Evolutionary conservation across 2,797 vertebrate species (phyloP).

Genomic region (Scyliorhinus canicula): DNA sequence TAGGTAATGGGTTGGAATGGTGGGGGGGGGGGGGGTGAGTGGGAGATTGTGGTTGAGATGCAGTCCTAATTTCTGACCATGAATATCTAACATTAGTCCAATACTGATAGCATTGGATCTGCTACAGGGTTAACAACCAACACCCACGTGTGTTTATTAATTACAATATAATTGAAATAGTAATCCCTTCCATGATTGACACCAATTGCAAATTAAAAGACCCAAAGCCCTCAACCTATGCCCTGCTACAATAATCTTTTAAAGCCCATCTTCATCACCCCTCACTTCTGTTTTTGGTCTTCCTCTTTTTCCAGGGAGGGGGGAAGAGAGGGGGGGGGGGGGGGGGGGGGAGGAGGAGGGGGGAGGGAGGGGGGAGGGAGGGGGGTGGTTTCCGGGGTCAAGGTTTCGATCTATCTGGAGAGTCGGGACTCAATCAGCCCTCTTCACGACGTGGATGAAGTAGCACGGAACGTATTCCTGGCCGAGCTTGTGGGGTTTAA

Average conservation of each 20-base stretch:
- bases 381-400: neutral
- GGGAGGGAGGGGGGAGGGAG: no score
- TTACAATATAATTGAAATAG: neutral
- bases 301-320: neutral
- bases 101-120: neutral
- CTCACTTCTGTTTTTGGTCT: neutral
- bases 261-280: neutral
- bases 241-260: neutral
- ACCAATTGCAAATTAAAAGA: neutral
- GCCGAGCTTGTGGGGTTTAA: slow-evolving; percentile 69
- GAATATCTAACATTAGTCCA: neutral
- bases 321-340: no score
- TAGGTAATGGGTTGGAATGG: neutral
- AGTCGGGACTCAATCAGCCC: slow-evolving; percentile 55
- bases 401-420: neutral
- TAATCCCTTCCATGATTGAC: neutral
- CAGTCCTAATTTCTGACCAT: neutral
- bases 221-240: neutral
- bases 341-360: no score
- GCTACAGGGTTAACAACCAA: neutral
- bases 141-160: neutral
- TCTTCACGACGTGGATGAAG: slow-evolving; percentile 91
- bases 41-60: neutral
- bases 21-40: no score
- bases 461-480: slow-evolving; percentile 77